Conservation (phyloP, 2,888 invertebrate genomes). For the Balanococcus diminutus region DNA sequence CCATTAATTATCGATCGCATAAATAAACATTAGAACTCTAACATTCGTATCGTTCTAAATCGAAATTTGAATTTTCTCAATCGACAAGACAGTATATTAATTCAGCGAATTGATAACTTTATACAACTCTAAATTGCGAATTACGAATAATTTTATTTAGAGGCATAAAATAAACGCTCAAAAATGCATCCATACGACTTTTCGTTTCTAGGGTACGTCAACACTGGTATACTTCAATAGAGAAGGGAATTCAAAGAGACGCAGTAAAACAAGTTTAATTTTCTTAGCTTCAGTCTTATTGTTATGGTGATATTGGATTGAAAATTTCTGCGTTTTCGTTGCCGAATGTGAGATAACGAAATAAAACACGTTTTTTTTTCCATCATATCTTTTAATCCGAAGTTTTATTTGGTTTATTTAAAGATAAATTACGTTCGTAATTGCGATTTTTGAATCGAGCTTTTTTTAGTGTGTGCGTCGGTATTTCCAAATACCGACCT, state of each 20-base stretch:
- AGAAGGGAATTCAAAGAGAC: constrained; percentile 8
- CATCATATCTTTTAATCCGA: background rate
- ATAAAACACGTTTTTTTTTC: constrained; percentile 26
- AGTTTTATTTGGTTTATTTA: background rate
- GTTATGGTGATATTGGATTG: constrained; percentile 12
- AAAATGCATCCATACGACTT: background rate
- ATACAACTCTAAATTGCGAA: background rate
- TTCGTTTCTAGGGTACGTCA: background rate
- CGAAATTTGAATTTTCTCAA: no score
- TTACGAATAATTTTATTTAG: no score
- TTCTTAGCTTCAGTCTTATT: constrained; percentile 27
- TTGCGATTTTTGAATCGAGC: background rate
- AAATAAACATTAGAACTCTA: background rate
- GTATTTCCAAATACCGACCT: background rate
- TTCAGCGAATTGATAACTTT: background rate
- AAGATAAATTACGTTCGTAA: constrained; percentile 7
- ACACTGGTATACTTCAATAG: background rate
- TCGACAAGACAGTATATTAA: background rate
- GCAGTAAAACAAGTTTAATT: constrained; percentile 38
- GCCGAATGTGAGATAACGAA: background rate
- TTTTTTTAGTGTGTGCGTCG: background rate
- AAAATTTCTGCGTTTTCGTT: background rate
- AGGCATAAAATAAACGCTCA: background rate
- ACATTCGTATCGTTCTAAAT: background rate
- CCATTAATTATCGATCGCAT: background rate